Conservation (phyloP, 2,113 vertebrate species). For the Passerina amoena region DNA sequence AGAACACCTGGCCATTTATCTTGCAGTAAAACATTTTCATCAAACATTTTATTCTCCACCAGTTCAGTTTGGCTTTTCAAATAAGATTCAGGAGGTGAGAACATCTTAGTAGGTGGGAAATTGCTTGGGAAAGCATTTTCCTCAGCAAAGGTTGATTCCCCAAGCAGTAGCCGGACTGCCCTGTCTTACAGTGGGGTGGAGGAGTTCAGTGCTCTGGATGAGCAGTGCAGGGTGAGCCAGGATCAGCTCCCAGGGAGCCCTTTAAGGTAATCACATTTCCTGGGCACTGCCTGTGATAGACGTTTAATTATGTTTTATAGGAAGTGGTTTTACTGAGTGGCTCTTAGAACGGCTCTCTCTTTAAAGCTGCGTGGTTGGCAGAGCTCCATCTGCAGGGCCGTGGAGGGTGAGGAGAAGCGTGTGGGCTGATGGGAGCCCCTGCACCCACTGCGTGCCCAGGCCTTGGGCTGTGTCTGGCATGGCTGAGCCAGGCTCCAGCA, state of each 20-base stretch:
- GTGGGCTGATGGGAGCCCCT: neutral
- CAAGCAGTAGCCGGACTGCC: neutral
- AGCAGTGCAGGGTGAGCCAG: neutral
- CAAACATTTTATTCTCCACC: neutral
- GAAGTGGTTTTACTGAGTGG: neutral
- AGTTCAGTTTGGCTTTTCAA: neutral
- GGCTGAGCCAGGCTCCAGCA: neutral
- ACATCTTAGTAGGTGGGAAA: neutral
- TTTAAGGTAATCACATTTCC: neutral
- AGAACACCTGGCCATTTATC: neutral
- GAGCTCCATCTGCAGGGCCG: rapidly evolving
- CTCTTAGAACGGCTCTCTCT: neutral
- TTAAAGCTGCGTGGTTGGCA: neutral
- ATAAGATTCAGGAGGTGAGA: neutral
- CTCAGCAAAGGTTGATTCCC: neutral
- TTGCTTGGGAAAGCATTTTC: neutral
- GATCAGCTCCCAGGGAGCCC: neutral
- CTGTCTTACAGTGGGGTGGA: neutral
- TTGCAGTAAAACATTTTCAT: neutral
- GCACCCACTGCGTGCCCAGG: rapidly evolving
- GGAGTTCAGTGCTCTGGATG: neutral
- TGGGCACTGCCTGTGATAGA: neutral
- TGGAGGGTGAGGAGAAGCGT: neutral
- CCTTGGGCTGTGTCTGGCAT: neutral
- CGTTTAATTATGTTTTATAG: neutral